Evolutionary conservation across 2,888 invertebrate species (phyloP).

Genomic region (Caenorhabditis uteleia): DNA sequence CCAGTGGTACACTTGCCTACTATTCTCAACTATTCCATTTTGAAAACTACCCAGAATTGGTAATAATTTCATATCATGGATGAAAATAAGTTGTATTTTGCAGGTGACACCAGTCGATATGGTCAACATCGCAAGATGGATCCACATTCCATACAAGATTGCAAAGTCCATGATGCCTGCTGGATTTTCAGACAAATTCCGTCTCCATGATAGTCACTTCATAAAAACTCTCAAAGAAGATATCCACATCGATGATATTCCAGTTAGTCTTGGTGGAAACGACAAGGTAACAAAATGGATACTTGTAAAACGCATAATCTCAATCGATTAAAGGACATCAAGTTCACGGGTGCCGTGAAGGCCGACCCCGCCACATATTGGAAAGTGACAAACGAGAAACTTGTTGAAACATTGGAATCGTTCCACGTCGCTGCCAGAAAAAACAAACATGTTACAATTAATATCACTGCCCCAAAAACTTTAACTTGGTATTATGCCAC

Average conservation of each 20-base stretch:
- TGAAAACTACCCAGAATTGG: slow-evolving; percentile 69
- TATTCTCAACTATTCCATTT: slow-evolving; percentile 69
- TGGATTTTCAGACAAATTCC: slow-evolving; percentile 66
- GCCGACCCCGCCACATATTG: slow-evolving; percentile 56
- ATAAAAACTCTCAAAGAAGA: slow-evolving; percentile 56
- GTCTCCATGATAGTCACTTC: slow-evolving; percentile 64
- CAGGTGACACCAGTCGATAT: slow-evolving; percentile 63
- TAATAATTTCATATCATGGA: slow-evolving; percentile 22
- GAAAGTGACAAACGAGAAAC: slow-evolving; percentile 48
- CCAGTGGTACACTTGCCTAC: slow-evolving; percentile 66
- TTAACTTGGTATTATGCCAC: slow-evolving; percentile 68
- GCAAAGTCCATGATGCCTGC: slow-evolving; percentile 66
- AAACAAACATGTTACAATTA: slow-evolving; percentile 52
- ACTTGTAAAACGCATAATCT: neutral
- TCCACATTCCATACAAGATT: slow-evolving; percentile 67
- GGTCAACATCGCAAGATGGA: slow-evolving; percentile 69
- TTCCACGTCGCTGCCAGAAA: slow-evolving; percentile 62
- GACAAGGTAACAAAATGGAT: slow-evolving; percentile 46
- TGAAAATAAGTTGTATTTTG: slow-evolving; percentile 6
- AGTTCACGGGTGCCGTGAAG: slow-evolving; percentile 59
- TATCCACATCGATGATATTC: slow-evolving; percentile 60
- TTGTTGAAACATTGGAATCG: slow-evolving; percentile 57
- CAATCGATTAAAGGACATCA: slow-evolving; percentile 50
- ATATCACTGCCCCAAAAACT: slow-evolving; percentile 46
- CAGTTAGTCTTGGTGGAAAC: slow-evolving; percentile 63